Conservation (phyloP, 2,797 vertebrate genomes). For the Arctocebus calabarensis region DNA sequence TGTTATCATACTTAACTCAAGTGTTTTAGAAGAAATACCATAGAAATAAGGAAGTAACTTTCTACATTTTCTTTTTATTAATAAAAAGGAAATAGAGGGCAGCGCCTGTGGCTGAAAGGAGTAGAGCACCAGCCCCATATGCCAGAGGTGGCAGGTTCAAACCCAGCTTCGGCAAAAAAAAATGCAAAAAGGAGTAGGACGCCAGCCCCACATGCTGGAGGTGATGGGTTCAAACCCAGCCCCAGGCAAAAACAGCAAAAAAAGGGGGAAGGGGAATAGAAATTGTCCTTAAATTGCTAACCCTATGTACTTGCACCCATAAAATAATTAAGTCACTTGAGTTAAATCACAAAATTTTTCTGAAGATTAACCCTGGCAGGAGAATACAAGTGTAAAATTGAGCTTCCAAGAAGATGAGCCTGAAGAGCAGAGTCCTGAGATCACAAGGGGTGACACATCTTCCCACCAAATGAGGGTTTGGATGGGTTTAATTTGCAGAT, state of each 20-base stretch:
- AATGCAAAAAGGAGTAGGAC: no score
- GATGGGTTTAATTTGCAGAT: neutral
- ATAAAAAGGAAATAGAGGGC: no score
- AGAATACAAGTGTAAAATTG: neutral
- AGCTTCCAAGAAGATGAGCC: neutral
- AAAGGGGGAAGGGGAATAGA: neutral
- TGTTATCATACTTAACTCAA: neutral
- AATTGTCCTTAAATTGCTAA: neutral
- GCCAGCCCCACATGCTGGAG: no score
- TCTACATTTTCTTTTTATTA: neutral
- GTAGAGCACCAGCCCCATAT: no score
- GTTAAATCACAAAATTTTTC: neutral
- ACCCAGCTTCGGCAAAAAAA: no score
- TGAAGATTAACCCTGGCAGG: neutral
- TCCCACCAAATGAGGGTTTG: neutral
- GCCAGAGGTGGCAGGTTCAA: no score
- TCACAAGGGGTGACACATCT: neutral
- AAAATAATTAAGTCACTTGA: neutral
- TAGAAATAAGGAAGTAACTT: neutral
- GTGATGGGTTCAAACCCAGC: no score
- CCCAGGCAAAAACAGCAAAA: no score
- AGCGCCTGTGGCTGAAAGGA: no score
- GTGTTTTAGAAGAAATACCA: neutral
- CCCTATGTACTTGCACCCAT: no score
- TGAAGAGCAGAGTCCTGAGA: neutral